Conservation (phyloP, 2,888 invertebrate species). For the Aphidius colemani region DNA sequence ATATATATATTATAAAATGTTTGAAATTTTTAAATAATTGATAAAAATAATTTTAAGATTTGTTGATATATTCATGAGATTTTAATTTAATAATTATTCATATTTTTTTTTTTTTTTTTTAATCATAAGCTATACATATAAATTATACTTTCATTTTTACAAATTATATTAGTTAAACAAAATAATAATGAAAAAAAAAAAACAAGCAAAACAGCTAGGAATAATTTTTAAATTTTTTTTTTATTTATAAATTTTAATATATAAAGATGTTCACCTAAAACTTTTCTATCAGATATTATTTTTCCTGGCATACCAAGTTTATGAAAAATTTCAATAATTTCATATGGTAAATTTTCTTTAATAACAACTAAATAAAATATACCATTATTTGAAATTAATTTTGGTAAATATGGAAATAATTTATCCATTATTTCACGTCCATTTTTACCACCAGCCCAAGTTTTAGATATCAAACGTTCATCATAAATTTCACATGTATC, state of each 20-base stretch:
- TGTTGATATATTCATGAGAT: too few relatives aligned
- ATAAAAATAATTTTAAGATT: too few relatives aligned
- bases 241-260: constrained; percentile 71
- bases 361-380: constrained; percentile 87
- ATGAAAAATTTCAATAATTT: constrained; percentile 69
- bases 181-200: constrained; percentile 4
- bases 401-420: constrained; percentile 72
- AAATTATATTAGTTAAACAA: neutral
- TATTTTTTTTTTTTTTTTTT: constrained; percentile 15
- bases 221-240: neutral
- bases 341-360: constrained; percentile 83
- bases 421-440: constrained; percentile 79
- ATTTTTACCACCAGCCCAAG: constrained; percentile 80
- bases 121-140: neutral
- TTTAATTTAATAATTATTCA: neutral
- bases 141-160: neutral
- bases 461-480: constrained; percentile 64
- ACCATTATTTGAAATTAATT: constrained; percentile 75
- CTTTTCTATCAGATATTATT: constrained; percentile 73
- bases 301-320: constrained; percentile 66
- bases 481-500: constrained; percentile 71
- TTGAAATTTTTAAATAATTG: too few relatives aligned
- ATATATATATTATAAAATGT: too few relatives aligned
- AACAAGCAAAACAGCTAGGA: neutral
- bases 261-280: constrained; percentile 85